Conservation (phyloP, 2,113 vertebrate species). For the Mesembrinibis cayennensis region DNA sequence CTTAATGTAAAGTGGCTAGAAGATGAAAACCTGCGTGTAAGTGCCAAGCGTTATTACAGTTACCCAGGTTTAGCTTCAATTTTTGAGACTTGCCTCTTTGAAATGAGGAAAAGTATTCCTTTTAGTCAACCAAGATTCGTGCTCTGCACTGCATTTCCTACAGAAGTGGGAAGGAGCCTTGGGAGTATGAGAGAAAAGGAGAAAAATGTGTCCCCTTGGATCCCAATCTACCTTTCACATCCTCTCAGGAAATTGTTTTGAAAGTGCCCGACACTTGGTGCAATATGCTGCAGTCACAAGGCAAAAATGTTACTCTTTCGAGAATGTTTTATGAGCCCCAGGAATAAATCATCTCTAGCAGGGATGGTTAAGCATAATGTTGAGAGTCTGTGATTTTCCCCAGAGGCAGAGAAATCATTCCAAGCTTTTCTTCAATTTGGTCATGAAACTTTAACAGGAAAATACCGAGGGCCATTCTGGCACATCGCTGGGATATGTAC, state of each 20-base stretch:
- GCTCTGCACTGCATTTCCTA: constrained; percentile 30
- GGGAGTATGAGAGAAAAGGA: constrained; percentile 56
- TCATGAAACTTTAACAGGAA: constrained; percentile 47
- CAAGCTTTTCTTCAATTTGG: constrained; percentile 31
- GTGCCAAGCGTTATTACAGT: constrained; percentile 22
- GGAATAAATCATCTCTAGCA: constrained; percentile 44
- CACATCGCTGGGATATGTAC: not conserved
- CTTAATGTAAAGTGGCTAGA: constrained; percentile 52
- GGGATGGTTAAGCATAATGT: constrained; percentile 23
- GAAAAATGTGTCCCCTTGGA: constrained; percentile 57
- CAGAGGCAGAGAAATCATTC: constrained; percentile 42
- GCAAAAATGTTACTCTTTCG: constrained; percentile 51
- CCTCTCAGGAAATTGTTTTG: constrained; percentile 59
- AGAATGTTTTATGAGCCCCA: constrained; percentile 49
- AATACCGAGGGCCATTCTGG: not conserved
- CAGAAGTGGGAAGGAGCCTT: not conserved
- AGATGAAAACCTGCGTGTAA: constrained; percentile 56
- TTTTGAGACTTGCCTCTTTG: not conserved
- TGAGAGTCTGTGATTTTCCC: constrained; percentile 30
- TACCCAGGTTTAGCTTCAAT: constrained; percentile 22
- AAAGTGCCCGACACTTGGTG: constrained; percentile 2
- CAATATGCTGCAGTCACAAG: constrained; percentile 44
- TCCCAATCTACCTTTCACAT: constrained; percentile 38
- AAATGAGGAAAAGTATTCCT: constrained; percentile 6
- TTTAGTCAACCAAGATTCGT: constrained; percentile 3